phyloP scores from a whole-genome alignment of 1,140 invertebrate genomes.

The Elysia chlorotica region DNA sequence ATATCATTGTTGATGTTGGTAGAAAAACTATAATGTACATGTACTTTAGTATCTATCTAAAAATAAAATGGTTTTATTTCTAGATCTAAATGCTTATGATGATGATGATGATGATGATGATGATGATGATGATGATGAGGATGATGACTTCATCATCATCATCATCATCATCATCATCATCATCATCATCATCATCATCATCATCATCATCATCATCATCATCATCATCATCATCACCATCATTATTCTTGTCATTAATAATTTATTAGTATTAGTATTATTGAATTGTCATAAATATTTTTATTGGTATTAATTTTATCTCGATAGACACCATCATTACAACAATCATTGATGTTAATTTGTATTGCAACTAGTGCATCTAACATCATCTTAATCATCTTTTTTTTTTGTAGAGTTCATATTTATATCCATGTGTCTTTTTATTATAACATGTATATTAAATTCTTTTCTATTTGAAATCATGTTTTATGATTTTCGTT shows the following conservation, averaged over 20 bases:
- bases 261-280: neutral
- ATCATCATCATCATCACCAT: neutral
- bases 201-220: neutral
- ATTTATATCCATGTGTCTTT: neutral
- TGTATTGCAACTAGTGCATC: neutral
- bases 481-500: neutral
- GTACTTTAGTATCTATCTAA: too few species aligned
- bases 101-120: too few species aligned
- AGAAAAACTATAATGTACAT: too few species aligned
- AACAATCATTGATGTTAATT: neutral
- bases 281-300: too few species aligned
- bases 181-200: neutral
- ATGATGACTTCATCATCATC: too few species aligned
- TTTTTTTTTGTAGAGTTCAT: neutral
- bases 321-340: too few species aligned
- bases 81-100: too few species aligned
- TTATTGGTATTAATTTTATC: too few species aligned
- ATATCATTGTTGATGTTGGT: too few species aligned
- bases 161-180: too few species aligned
- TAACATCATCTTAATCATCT: neutral
- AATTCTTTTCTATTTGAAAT: neutral
- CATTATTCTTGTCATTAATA: neutral
- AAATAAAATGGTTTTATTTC: too few species aligned
- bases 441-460: neutral
- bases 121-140: too few species aligned